Evolutionary conservation across 2,113 vertebrate species (phyloP).

Genomic region (Cyanoderma ruficeps): DNA sequence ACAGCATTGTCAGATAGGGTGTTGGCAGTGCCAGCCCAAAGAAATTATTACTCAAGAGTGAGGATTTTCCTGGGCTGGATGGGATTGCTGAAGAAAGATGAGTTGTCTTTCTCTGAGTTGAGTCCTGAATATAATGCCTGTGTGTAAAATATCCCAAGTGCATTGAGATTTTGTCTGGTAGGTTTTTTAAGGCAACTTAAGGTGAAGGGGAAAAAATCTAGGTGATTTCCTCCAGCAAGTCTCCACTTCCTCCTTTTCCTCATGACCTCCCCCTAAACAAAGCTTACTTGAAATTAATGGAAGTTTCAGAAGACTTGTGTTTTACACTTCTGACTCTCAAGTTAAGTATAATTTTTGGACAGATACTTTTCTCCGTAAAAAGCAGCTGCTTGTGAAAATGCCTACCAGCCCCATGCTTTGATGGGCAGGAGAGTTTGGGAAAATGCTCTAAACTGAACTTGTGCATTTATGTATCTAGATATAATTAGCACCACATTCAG

Average conservation of each 20-base stretch:
- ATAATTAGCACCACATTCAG: background rate
- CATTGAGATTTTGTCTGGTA: background rate
- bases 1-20: background rate
- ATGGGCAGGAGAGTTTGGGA: background rate
- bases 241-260: background rate
- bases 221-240: background rate
- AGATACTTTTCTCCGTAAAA: background rate
- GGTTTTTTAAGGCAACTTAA: background rate
- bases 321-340: background rate
- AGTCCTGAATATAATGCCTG: background rate
- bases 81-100: background rate
- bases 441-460: background rate
- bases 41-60: background rate
- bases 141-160: background rate
- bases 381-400: background rate
- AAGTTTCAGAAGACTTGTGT: background rate
- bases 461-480: background rate
- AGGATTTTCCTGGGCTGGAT: conserved; percentile 20
- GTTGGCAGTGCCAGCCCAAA: background rate
- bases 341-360: background rate
- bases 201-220: background rate
- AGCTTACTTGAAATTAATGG: background rate
- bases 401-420: background rate
- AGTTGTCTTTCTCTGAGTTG: background rate
- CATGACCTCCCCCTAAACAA: background rate